phyloP scores from a whole-genome alignment of 2,113 vertebrate species.

The Larimichthys crocea region DNA sequence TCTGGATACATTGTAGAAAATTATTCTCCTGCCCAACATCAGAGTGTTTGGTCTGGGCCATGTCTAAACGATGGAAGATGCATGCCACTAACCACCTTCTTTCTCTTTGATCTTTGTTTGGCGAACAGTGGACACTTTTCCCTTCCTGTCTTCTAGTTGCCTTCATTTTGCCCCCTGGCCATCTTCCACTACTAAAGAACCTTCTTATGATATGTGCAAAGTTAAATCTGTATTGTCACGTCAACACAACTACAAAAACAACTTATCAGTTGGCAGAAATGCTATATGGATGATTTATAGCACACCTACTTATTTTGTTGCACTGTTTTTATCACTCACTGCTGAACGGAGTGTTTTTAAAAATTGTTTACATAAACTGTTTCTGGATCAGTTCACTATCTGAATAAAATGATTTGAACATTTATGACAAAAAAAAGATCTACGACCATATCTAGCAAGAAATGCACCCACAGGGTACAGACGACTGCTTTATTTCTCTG shows the following conservation, averaged over 20 bases:
- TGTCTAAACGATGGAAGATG: slow-evolving; percentile 5
- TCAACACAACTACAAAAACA: background rate
- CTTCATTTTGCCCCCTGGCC: slow-evolving; percentile 18
- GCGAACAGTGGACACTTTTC: slow-evolving; percentile 14
- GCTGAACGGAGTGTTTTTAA: background rate
- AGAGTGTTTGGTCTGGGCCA: slow-evolving; percentile 32
- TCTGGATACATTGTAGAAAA: slow-evolving; percentile 47
- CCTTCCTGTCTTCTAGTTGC: slow-evolving; percentile 15
- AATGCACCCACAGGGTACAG: slow-evolving; percentile 3
- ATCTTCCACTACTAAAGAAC: background rate
- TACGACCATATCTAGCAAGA: background rate
- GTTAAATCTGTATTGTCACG: background rate
- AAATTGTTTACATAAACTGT: slow-evolving; percentile 2
- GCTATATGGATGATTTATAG: background rate
- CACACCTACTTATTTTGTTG: background rate
- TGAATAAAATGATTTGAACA: slow-evolving; percentile 10
- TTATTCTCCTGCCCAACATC: slow-evolving; percentile 47
- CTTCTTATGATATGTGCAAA: background rate
- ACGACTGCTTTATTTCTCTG: slow-evolving; percentile 20
- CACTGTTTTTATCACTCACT: background rate
- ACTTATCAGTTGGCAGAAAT: slow-evolving; percentile 5
- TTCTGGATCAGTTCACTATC: slow-evolving; percentile 1
- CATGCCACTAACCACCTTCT: slow-evolving; percentile 9
- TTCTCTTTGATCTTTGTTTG: slow-evolving; percentile 30
- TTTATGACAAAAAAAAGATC: slow-evolving; percentile 14